Evolutionary conservation across 2,797 vertebrate species (phyloP).

Genomic region (Bryconaethiops microstoma): DNA sequence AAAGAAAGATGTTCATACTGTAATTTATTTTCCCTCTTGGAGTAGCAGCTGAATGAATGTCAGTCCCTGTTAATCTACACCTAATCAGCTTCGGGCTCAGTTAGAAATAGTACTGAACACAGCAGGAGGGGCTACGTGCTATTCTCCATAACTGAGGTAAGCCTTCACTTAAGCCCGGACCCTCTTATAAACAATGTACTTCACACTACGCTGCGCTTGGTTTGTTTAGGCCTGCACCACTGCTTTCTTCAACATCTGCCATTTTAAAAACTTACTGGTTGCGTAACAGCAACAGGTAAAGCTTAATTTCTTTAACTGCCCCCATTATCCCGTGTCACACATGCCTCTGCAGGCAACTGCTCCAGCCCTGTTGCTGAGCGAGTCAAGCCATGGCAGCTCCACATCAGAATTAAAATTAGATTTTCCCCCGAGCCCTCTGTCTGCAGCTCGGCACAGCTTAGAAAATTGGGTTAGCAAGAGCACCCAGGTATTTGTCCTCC

Average conservation of each 20-base stretch:
- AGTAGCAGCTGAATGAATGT: constrained; percentile 29
- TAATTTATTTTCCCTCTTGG: constrained; percentile 11
- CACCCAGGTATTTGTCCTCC: constrained; percentile 23
- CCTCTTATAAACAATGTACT: background rate
- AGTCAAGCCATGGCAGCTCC: constrained; percentile 21
- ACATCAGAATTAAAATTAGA: constrained; percentile 64
- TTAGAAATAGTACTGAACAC: constrained; percentile 42
- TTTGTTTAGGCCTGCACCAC: background rate
- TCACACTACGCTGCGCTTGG: background rate
- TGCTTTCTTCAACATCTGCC: background rate
- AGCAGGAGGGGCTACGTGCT: constrained; percentile 16
- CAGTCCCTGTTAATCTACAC: constrained; percentile 36
- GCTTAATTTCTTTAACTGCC: background rate
- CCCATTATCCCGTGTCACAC: constrained; percentile 3
- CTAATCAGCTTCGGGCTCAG: constrained; percentile 42
- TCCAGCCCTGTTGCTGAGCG: background rate
- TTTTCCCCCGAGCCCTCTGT: constrained; percentile 48
- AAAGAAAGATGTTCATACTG: background rate
- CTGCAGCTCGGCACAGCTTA: constrained; percentile 32
- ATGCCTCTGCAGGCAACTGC: background rate
- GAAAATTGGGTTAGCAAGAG: constrained; percentile 43
- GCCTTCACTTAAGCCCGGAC: constrained; percentile 1
- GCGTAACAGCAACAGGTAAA: background rate
- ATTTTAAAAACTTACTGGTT: background rate
- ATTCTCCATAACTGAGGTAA: constrained; percentile 23